Evolutionary conservation across 2,113 vertebrate species (phyloP).

Genomic region (Catharus minimus): DNA sequence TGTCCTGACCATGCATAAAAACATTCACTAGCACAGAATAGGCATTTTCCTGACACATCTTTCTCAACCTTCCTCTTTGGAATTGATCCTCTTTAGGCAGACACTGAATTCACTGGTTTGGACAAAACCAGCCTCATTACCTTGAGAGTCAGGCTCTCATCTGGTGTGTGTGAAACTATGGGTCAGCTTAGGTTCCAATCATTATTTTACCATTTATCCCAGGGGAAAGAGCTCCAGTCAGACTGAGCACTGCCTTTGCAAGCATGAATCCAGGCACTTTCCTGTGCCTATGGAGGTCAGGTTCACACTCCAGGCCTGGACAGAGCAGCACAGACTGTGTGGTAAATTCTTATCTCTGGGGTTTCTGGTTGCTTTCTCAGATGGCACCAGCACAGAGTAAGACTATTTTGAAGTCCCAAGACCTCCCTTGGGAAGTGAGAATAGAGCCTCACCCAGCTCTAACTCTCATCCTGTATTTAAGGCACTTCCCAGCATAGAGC

Average conservation of each 20-base stretch:
- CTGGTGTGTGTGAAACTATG: neutral
- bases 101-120: neutral
- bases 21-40: neutral
- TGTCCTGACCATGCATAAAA: neutral
- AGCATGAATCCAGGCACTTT: neutral
- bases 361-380: neutral
- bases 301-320: neutral
- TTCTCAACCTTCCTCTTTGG: neutral
- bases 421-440: neutral
- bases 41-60: neutral
- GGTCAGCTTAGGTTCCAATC: neutral
- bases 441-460: neutral
- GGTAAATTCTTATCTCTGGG: neutral
- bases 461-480: neutral
- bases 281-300: neutral
- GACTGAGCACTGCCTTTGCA: neutral
- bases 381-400: neutral
- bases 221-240: neutral
- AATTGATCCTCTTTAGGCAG: neutral
- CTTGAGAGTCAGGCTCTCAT: neutral
- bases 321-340: fast-evolving
- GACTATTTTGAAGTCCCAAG: neutral
- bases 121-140: neutral
- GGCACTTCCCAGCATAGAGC: neutral
- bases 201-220: neutral